Base-by-base conservation (phyloP, 2,888 invertebrate genomes). In the Hipparchia sbordonii region DNA sequence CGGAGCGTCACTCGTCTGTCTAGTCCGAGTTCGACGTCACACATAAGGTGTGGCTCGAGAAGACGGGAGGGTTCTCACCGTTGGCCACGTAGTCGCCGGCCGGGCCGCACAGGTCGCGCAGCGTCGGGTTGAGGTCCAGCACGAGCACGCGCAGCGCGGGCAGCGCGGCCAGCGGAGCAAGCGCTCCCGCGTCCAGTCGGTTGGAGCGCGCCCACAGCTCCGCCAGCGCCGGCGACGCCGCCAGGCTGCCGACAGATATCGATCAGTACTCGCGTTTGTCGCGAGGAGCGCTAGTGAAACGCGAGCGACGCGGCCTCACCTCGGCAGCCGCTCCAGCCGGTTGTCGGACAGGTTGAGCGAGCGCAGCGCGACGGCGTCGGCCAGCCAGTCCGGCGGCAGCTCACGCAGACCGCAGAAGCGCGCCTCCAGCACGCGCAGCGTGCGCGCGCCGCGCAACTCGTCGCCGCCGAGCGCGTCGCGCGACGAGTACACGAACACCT, bases 51-150 rank as follows among this genome's bases (percentile, higher is more conserved):
- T 13, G n/a, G 6, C n/a, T 23, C 23, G 23, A 39, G 13, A 13
- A n/a, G 10, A 3, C 1, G 3, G 33, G 39, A 39, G 39, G 3
- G 39, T 39, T 5, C 73, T 69, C 6, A 79, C 79, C 77, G 65
- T 74, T 75, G 61, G 73, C 8, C 48, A 59, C 45, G 51, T 46
- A 54, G 46, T 9, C 23, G 54, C 13, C 62, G 46, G 33, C 45
- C 70, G 70, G 52, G 51, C 66, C 67, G 70, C 80, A 79, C 13
- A 81, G 74, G 74, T 81, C 81, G 6, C 78, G 81, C 51, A 83
- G 82, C 33, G 80, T 79, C 62, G 80, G 80, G 75, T 82, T 83
- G 72, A 70, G 48, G 13, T 70, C 72, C 52, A 82, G 78, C 62
- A n/a, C 75, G 52, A 79, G 74, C 48, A 51, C 10, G 51, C 68